Evolutionary conservation across 2,888 invertebrate genomes (phyloP).

Genomic region (Stegana nigrithorax): DNA sequence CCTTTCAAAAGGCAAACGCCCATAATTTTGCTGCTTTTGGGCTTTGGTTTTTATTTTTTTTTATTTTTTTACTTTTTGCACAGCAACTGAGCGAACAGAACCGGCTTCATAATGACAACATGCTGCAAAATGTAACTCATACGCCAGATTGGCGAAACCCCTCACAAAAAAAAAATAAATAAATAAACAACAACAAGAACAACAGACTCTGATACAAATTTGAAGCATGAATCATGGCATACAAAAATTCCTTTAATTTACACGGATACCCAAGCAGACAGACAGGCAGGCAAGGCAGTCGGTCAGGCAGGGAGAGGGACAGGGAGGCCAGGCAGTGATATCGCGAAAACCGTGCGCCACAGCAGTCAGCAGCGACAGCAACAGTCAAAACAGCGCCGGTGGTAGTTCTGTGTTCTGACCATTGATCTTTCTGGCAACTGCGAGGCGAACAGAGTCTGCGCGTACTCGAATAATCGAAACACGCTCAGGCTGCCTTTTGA

Average conservation of each 20-base stretch:
- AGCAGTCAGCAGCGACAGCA: not conserved
- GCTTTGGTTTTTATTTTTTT: too few relatives aligned
- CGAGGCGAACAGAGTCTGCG: not conserved
- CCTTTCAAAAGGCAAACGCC: slow-evolving; percentile 29
- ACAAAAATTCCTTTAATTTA: slow-evolving; percentile 15
- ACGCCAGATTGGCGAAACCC: not conserved
- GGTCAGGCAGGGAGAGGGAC: too few relatives aligned
- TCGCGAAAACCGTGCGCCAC: too few relatives aligned
- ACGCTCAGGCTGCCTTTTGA: slow-evolving; percentile 55
- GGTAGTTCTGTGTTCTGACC: slow-evolving; percentile 2
- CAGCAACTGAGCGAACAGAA: slow-evolving; percentile 1
- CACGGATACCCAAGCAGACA: not conserved
- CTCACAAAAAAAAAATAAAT: not conserved
- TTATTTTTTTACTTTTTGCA: too few relatives aligned
- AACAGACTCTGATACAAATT: not conserved
- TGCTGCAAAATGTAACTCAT: slow-evolving; percentile 8
- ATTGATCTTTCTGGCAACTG: slow-evolving; percentile 2
- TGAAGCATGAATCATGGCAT: slow-evolving; percentile 13
- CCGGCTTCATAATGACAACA: not conserved
- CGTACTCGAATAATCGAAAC: slow-evolving; percentile 31
- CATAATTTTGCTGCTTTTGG: too few relatives aligned
- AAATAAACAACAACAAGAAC: not conserved
- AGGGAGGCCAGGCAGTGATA: too few relatives aligned
- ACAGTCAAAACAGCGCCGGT: slow-evolving; percentile 9
- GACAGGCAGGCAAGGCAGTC: too few relatives aligned